Evolutionary conservation across 2,113 vertebrate genomes (phyloP), one percentile per base, ranked within the genome.

Genomic region (Otolemur garnettii): DNA sequence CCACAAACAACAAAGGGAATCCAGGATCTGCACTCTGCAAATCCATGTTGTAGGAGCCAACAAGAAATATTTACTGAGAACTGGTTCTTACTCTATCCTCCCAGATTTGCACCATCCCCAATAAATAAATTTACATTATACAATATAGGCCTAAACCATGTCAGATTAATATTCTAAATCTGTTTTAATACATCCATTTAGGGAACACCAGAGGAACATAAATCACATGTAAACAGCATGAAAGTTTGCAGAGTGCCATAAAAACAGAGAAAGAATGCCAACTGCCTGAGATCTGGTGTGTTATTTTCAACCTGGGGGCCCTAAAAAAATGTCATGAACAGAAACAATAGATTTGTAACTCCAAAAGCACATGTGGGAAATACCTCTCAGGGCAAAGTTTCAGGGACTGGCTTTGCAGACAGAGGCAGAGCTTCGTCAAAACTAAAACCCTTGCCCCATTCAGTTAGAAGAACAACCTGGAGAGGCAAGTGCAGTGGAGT

Each of bases 141-240:
- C 91, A 85, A 94, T 30, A 60, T 50, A 81, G 60, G 55, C 42
- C 57, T 28, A 30, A 83, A 81, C 60, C 53, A n/a, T 3, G 42
- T 77, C 90, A 94, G 71, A 90, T 92, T 93, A 91, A 95, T 92
- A 94, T 75, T 94, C 92, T 93, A 90, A 87, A 94, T 92, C 38
- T 53, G 45, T 74, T 97, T 95, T 90, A 68, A 97, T 93, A 72
- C 57, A 77, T 92, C 45, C 75, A 83, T 80, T 96, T 77, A 92
- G 71, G 55, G 88, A 90, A 28, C 90, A 59, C 90, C 33, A 26
- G 45, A 92, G 75, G 83, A 85, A 42, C 62, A 88, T 90, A 90
- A 95, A 96, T 96, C 80, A 87, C 42, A 81, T 64, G 62, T 60
- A 92, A 94, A 96, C 71, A 93, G 92, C 69, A 82, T 7, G 55